Evolutionary conservation across 2,797 vertebrate genomes (phyloP), one percentile per base, ranked within the genome.

Genomic region (Spondyliosoma cantharus): DNA sequence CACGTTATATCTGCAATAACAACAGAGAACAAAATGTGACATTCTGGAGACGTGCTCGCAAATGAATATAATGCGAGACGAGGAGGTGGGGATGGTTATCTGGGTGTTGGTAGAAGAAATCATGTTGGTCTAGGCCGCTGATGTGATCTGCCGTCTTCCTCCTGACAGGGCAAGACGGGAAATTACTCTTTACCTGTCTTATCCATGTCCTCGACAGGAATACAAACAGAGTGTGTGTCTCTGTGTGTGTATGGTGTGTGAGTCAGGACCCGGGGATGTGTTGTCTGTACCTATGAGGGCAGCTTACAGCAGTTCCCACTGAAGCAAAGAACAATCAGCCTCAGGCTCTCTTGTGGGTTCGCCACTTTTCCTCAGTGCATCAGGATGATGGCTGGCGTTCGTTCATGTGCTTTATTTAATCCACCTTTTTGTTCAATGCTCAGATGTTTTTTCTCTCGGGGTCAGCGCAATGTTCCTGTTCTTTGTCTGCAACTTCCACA

Each of bases 101-200:
- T 69, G 48, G 57, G 64, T 73, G 66, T 71, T 54, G 69, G 72
- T 60, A 62, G 79, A 92, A 87, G 88, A 93, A 92, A 93, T 93
- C 87, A 85, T 74, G 71, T 83, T 88, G 80, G 83, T 78, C 82
- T 43, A 2, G 53, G 71, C 71, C 60, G 50, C 76, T 74, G 92
- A 91, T 92, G 82, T 75, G 83, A 95, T 94, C 90, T 57, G 52
- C 15, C 83, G 58, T 74, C 67, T 81, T 74, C 82, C 50, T 82
- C 58, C 81, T 83, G 81, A 86, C 78, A 70, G 66, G 57, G 63
- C 81, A 66, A 80, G 86, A 90, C 82, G 78, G 91, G 90, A 93
- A 95, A 94, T 93, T 83, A 93, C 83, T 94, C 90, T 90, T 92
- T 89, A 87, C 91, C 79, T 89, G 80, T 80, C 60, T 86, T 77